A percentile compares a stretch with the other conserved stretches of the same genome.
These are phyloP conservation scores for Vesta saturnalis DNA, from an alignment of 2,888 invertebrate species.

Conservation along the genomic window DNA sequence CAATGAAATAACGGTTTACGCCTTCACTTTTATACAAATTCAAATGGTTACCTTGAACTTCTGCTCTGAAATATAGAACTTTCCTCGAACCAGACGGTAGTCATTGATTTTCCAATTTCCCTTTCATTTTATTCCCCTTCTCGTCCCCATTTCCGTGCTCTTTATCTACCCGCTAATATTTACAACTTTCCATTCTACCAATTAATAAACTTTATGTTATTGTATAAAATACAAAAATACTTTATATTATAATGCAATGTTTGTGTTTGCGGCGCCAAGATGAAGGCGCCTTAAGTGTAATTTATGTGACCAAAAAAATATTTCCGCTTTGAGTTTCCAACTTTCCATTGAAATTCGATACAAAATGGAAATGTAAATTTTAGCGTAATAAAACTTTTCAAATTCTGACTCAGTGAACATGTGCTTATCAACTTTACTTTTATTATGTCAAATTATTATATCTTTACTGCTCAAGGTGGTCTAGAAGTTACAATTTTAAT, in stretches of 20 bases:
- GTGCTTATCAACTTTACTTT: too few species aligned
- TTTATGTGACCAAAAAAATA: constrained; percentile 21
- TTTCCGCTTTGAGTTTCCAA: constrained; percentile 19
- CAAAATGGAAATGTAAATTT: not conserved
- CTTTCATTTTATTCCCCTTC: constrained; percentile 29
- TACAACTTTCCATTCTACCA: not conserved
- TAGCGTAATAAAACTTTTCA: too few species aligned
- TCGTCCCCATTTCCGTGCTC: constrained; percentile 20
- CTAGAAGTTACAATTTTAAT: too few species aligned
- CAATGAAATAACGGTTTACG: too few species aligned
- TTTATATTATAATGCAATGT: constrained; percentile 1
- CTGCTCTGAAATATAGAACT: constrained; percentile 32
- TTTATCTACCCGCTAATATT: constrained; percentile 19
- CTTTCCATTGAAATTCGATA: not conserved
- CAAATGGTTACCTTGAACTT: constrained; percentile 39
- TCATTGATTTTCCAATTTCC: constrained; percentile 46
- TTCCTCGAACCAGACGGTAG: constrained; percentile 47
- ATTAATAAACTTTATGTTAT: not conserved
- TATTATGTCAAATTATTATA: too few species aligned
- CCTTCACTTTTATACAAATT: not conserved
- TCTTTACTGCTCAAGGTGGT: too few species aligned
- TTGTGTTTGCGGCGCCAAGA: constrained; percentile 25
- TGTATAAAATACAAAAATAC: too few species aligned
- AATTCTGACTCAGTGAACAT: too few species aligned
- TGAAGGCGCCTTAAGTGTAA: constrained; percentile 25